Conservation (phyloP, 2,888 invertebrate species). For the Oxystoma pomonae region DNA sequence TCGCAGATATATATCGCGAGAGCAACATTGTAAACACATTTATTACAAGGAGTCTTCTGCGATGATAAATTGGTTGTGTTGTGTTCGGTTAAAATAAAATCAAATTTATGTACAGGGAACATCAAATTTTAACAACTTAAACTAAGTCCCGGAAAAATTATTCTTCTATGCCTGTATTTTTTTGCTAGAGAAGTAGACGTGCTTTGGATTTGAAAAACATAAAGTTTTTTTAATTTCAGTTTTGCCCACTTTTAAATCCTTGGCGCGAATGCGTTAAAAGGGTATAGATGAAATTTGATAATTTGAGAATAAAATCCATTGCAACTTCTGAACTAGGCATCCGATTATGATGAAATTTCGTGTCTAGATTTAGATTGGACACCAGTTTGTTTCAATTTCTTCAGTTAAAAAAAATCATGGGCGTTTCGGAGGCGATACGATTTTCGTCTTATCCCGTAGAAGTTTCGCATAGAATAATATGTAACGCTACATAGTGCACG, state of each 20-base stretch:
- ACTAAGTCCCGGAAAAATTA: neutral
- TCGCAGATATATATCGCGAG: neutral
- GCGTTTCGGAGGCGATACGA: neutral
- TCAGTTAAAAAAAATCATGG: neutral
- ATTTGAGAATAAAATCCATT: too few relatives aligned
- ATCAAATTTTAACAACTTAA: neutral
- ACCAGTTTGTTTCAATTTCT: neutral
- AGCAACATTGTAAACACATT: neutral
- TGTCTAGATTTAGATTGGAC: too few relatives aligned
- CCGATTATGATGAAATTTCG: too few relatives aligned
- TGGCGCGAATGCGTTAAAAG: too few relatives aligned
- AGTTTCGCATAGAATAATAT: neutral
- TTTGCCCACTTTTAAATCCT: neutral
- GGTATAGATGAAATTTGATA: too few relatives aligned
- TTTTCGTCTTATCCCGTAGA: neutral
- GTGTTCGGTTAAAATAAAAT: neutral
- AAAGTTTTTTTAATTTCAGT: neutral
- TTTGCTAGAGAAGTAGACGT: too few relatives aligned
- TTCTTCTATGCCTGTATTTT: too few relatives aligned
- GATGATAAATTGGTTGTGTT: neutral
- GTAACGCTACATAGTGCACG: neutral
- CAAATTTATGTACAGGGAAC: neutral
- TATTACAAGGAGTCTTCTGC: neutral
- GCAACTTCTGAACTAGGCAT: too few relatives aligned
- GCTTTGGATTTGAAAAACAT: too few relatives aligned